Evolutionary conservation across 2,113 vertebrate genomes (phyloP).

Genomic region (Hemiscyllium ocellatum): DNA sequence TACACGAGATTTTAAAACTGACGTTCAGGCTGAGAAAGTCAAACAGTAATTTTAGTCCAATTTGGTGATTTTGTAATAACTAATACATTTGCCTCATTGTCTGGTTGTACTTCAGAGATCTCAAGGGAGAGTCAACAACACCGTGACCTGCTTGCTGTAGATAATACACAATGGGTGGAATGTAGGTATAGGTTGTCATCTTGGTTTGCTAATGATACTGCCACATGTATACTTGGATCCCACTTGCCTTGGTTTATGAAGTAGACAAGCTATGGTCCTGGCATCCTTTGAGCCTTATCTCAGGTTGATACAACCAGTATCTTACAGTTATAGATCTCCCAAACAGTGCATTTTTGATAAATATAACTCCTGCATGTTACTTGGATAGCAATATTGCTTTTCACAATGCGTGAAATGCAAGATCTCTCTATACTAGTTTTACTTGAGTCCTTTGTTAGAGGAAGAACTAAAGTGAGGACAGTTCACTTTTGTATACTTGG

Average conservation of each 20-base stretch:
- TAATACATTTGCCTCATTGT: background rate
- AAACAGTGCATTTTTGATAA: background rate
- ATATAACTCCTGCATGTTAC: background rate
- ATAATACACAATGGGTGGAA: background rate
- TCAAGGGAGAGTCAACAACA: background rate
- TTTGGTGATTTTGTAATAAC: background rate
- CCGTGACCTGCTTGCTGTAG: background rate
- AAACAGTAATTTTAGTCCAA: background rate
- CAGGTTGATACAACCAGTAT: background rate
- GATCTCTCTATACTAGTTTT: background rate
- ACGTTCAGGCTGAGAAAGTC: background rate
- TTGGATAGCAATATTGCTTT: background rate
- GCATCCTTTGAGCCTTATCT: background rate
- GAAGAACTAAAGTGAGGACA: background rate
- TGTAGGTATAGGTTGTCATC: too few relatives aligned
- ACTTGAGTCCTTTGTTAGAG: background rate
- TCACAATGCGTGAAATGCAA: background rate
- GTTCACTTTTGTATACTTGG: background rate
- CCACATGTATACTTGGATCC: background rate
- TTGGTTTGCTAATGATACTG: background rate
- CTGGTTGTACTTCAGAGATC: background rate
- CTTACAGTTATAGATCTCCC: background rate
- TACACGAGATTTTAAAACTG: background rate
- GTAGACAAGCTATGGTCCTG: background rate
- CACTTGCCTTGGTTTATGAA: background rate